phyloP scores from a whole-genome alignment of 53 echinoderm and acorn worm species.

The Patiria pectinifera region DNA sequence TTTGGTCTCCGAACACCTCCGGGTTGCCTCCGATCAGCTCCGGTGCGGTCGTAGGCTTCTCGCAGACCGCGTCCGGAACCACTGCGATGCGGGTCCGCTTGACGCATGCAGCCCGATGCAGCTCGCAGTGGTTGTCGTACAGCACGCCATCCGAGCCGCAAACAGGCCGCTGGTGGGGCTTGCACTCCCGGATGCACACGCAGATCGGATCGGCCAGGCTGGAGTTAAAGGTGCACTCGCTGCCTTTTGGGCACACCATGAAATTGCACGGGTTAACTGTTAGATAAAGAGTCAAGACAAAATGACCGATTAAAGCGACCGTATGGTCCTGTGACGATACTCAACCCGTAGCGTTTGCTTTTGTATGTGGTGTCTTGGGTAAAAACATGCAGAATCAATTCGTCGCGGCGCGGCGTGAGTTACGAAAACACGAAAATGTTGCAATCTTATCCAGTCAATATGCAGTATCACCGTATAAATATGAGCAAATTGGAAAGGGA shows the following conservation, averaged over 20 bases:
- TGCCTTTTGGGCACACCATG: constrained; percentile 84
- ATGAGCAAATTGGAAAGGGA: no score
- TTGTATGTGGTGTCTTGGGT: no score
- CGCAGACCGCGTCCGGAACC: constrained; percentile 43
- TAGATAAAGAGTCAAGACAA: not conserved
- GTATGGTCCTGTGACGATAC: no score
- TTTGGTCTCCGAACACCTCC: constrained; percentile 8
- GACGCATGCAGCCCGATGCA: constrained; percentile 91
- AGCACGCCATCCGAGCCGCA: constrained; percentile 92
- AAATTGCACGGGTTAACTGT: constrained; percentile 72
- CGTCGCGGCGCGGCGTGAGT: no score
- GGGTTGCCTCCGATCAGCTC: constrained; percentile 41
- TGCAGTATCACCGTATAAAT: no score
- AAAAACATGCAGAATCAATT: no score
- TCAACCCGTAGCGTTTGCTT: no score
- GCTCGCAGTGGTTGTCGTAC: constrained; percentile 97
- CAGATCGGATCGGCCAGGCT: constrained; percentile 79
- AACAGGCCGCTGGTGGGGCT: constrained; percentile 83
- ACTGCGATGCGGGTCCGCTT: constrained; percentile 79
- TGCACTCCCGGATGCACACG: constrained; percentile 81
- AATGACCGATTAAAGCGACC: no score
- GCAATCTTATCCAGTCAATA: no score
- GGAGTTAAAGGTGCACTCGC: constrained; percentile 81
- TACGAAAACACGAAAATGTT: no score
- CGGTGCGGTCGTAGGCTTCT: constrained; percentile 13